A percentile compares a stretch with the other conserved stretches of the same genome.
These are phyloP conservation scores for Strigamia transsilvanica DNA, from an alignment of 2,888 invertebrate genomes.

Conservation along the genomic window DNA sequence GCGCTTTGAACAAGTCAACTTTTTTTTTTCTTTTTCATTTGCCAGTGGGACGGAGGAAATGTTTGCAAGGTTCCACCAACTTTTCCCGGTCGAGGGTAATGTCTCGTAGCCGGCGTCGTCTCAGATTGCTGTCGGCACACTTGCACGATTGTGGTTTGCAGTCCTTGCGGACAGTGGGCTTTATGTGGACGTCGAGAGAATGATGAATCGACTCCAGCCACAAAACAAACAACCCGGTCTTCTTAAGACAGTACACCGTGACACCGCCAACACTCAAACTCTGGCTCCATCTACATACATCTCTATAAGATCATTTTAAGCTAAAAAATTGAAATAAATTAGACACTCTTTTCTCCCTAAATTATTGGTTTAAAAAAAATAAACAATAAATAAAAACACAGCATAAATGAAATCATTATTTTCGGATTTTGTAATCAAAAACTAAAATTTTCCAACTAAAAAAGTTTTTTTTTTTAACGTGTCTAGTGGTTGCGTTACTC, in stretches of 20 bases:
- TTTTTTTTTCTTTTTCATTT: slow-evolving; percentile 34
- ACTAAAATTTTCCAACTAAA: too few species aligned
- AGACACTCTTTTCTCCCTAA: not conserved
- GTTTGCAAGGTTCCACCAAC: slow-evolving; percentile 32
- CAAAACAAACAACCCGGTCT: slow-evolving; percentile 53
- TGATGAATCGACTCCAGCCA: slow-evolving; percentile 52
- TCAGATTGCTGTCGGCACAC: slow-evolving; percentile 45
- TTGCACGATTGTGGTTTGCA: slow-evolving; percentile 44
- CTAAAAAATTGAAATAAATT: not conserved
- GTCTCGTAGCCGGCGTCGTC: slow-evolving; percentile 48
- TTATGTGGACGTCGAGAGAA: slow-evolving; percentile 53
- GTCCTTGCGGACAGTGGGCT: slow-evolving; percentile 48
- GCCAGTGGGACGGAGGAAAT: not conserved
- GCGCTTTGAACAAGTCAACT: slow-evolving; percentile 14
- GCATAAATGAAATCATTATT: not conserved
- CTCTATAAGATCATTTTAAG: not conserved
- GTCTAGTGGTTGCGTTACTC: not conserved
- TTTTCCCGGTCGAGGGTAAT: slow-evolving; percentile 43
- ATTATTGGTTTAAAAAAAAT: not conserved
- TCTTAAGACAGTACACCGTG: slow-evolving; percentile 35
- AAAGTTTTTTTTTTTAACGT: not conserved
- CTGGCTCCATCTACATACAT: slow-evolving; percentile 14
- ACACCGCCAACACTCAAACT: slow-evolving; percentile 31
- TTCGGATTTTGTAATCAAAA: not conserved
- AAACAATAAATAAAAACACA: not conserved